Evolutionary conservation across 2,113 vertebrate genomes (phyloP), one percentile per base, ranked within the genome.

Genomic region (Sylvia atricapilla): DNA sequence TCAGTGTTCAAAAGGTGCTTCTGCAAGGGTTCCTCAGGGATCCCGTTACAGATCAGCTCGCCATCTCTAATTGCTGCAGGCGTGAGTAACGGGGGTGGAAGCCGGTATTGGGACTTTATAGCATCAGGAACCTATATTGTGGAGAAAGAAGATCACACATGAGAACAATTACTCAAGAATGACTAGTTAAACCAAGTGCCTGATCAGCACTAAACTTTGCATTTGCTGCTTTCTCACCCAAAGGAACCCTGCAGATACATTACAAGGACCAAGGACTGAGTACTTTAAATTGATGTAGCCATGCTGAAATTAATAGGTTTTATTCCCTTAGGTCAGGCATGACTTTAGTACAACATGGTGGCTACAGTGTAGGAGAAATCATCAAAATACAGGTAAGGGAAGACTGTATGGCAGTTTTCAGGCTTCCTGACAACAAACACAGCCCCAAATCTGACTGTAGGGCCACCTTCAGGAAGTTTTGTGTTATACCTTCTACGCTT

Each of bases 21-120:
- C 92, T 97, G 98, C 84, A 97, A 96, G 80, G 97, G 92, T 92
- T 98, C 98, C 97, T 98, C 98, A 2, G 98, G 98, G 94, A 98
- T 97, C 35, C 99, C 98, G 28, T 98, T 98, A 96, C 99, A 99
- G 95, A 99, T 99, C 94, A 99, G 97, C 97, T 99, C 99, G 74
- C 99, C 97, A 23, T 99, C 98, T 85, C 99, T 98, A 96, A 99
- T 98, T 63, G 98, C 98, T n/a, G 99, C 98, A 30, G 99, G 98
- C 77, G 98, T 96, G 94, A 99, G 97, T 89, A 99, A 98, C 52
- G 98, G 94, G 63, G 99, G 99, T 60, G 99, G 99, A 92, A 98
- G 98, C 96, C 98, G 98, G 97, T 99, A 99, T 63, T 99, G 99
- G 90, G 98, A 99, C 97, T 99, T 99, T 92, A 99, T 99, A 94